Percentiles rank a stretch among this genome's conserved stretches.
Conservation (phyloP, 2,797 vertebrate species). For the Menidia menidia region DNA sequence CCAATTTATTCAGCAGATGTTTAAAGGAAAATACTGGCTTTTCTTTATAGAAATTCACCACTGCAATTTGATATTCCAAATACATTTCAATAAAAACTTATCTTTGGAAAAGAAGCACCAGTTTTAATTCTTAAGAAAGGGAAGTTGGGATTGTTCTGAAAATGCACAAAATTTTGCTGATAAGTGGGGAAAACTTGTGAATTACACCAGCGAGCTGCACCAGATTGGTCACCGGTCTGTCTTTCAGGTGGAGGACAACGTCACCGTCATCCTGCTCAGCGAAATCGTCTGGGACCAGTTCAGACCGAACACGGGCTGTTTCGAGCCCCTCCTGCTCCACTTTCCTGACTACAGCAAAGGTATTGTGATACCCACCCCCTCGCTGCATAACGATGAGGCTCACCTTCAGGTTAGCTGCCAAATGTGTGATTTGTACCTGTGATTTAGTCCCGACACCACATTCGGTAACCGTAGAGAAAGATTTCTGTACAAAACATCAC, state of each 20-base stretch:
- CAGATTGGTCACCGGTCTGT: background rate
- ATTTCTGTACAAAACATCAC: constrained; percentile 20
- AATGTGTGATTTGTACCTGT: constrained; percentile 62
- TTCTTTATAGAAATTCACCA: no score
- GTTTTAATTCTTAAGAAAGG: no score
- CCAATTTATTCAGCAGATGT: no score
- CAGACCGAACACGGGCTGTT: constrained; percentile 91
- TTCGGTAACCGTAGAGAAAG: constrained; percentile 18
- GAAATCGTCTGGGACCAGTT: constrained; percentile 97
- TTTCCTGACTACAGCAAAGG: constrained; percentile 98
- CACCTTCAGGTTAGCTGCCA: constrained; percentile 15
- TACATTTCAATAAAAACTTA: no score
- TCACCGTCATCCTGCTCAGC: constrained; percentile 92
- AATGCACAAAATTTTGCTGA: no score
- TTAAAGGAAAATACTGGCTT: no score
- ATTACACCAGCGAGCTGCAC: background rate
- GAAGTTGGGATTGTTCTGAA: no score
- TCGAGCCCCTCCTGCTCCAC: constrained; percentile 92
- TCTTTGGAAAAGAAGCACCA: no score
- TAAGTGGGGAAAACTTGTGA: no score
- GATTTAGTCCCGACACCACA: constrained; percentile 49
- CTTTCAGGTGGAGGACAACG: constrained; percentile 89
- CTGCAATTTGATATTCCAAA: no score
- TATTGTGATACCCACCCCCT: constrained; percentile 57
- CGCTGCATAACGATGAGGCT: constrained; percentile 15